Evolutionary conservation across 1,140 invertebrate genomes (phyloP).

Genomic region (Penaeus chinensis): DNA sequence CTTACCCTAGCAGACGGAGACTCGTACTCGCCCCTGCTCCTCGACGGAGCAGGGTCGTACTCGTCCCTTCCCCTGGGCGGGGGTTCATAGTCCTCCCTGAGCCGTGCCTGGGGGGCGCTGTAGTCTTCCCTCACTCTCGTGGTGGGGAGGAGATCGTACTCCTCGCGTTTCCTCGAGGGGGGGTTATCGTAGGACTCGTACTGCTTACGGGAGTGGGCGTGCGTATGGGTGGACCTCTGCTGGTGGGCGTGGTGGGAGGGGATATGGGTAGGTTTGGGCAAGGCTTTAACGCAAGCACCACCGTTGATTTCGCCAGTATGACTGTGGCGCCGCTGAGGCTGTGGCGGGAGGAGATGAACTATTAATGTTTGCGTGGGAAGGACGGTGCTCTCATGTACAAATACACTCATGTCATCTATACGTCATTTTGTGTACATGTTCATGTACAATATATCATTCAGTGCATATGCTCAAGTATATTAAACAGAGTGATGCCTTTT

Average conservation of each 20-base stretch:
- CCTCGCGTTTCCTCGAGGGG: constrained; percentile 15
- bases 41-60: constrained; percentile 18
- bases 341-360: constrained; percentile 51
- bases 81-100: constrained; percentile 25
- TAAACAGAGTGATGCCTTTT: too few species aligned
- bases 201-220: constrained; percentile 30
- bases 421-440: too few species aligned
- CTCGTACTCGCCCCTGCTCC: constrained; percentile 23
- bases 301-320: constrained; percentile 43
- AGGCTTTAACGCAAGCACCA: constrained; percentile 10
- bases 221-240: constrained; percentile 5
- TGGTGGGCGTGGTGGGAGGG: constrained; percentile 7
- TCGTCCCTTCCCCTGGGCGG: constrained; percentile 41
- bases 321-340: constrained; percentile 57
- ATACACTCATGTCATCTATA: too few species aligned
- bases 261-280: constrained; percentile 5
- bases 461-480: too few species aligned
- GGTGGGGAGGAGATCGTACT: constrained; percentile 37
- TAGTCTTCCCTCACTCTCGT: constrained; percentile 40
- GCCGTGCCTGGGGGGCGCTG: background rate
- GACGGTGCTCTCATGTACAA: too few species aligned
- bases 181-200: constrained; percentile 28
- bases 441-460: too few species aligned
- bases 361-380: constrained; percentile 18
- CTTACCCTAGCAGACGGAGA: background rate